Percentiles rank a stretch among this genome's conserved stretches.
phyloP scores from a whole-genome alignment of 2,113 vertebrate species.

The Toxotes chatareus region DNA sequence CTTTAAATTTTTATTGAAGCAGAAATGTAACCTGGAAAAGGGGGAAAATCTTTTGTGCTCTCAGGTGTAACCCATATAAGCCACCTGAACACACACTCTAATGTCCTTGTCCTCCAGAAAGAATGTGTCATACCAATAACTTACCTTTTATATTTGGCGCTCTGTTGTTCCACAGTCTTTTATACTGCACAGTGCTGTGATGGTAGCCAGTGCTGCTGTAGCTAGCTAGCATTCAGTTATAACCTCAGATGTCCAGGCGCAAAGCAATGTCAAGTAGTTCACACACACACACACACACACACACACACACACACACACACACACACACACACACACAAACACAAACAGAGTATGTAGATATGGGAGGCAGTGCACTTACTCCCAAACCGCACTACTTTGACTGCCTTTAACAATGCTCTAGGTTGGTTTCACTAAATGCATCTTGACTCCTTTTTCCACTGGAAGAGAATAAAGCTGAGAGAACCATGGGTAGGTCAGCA shows the following conservation, averaged over 20 bases:
- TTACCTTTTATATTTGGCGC: not conserved
- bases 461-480: not conserved
- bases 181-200: too few species aligned
- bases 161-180: too few species aligned
- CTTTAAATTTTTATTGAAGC: not conserved
- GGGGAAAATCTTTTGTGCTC: not conserved
- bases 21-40: not conserved
- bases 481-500: not conserved
- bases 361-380: not conserved
- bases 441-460: not conserved
- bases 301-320: not conserved
- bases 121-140: not conserved
- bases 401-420: not conserved
- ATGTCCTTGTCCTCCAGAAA: slow-evolving; percentile 8
- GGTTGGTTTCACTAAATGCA: slow-evolving; percentile 15
- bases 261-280: not conserved
- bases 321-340: not conserved
- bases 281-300: not conserved
- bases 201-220: too few species aligned
- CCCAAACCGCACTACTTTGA: not conserved
- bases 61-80: slow-evolving; percentile 3
- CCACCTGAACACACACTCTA: slow-evolving; percentile 11
- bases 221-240: too few species aligned
- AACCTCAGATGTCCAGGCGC: not conserved
- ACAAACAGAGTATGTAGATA: not conserved